These are phyloP conservation scores for Brachyptera putata DNA, from an alignment of 2,888 invertebrate species.

Conservation along the genomic window DNA sequence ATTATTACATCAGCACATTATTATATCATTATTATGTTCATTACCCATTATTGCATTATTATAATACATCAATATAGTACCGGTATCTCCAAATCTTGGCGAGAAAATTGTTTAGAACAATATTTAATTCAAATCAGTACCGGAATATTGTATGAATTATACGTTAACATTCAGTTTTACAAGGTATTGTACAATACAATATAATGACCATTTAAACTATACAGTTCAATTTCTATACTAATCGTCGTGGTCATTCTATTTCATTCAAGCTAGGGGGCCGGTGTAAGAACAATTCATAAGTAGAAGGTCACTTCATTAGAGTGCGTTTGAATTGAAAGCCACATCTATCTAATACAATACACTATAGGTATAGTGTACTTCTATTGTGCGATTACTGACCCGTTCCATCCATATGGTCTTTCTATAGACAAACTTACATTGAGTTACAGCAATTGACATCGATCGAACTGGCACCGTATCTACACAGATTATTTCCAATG, in stretches of 20 bases:
- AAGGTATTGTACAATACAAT: too few species aligned
- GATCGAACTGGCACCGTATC: neutral
- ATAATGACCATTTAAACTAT: too few species aligned
- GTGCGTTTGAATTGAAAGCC: neutral
- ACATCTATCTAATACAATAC: too few species aligned
- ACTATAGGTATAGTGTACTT: neutral
- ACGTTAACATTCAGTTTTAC: too few species aligned
- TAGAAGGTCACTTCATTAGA: constrained; percentile 21
- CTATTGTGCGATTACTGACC: neutral
- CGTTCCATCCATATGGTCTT: neutral
- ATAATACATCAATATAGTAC: too few species aligned
- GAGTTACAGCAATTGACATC: constrained; percentile 10
- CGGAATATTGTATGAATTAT: neutral
- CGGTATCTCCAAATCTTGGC: too few species aligned
- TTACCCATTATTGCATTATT: too few species aligned
- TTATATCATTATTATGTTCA: too few species aligned
- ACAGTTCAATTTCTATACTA: too few species aligned
- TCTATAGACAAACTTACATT: constrained; percentile 5
- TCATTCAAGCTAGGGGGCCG: neutral
- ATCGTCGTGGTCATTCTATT: constrained; percentile 9
- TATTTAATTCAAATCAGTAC: too few species aligned
- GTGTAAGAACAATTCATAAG: neutral
- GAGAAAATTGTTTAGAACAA: too few species aligned
- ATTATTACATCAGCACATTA: too few species aligned
- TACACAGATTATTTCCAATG: constrained; percentile 2